Evolutionary conservation across 2,888 invertebrate genomes (phyloP).

Genomic region (Lissonota sp.): DNA sequence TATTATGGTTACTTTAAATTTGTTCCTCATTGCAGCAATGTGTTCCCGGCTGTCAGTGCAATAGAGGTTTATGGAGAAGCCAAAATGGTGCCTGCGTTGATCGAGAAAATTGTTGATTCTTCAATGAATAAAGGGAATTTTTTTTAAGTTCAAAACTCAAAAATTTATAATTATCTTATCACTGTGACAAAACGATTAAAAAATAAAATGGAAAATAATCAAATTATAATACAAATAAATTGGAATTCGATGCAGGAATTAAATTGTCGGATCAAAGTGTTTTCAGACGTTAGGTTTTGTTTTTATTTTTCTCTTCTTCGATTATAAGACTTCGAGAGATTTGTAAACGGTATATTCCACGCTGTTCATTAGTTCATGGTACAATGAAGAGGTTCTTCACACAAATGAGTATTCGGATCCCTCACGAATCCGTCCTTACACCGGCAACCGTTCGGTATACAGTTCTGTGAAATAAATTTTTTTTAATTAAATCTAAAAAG

Average conservation of each 20-base stretch:
- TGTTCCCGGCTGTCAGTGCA: constrained; percentile 17
- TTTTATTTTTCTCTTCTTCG: too few relatives aligned
- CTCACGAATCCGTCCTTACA: constrained; percentile 5
- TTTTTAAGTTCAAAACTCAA: too few relatives aligned
- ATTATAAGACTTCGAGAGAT: not conserved
- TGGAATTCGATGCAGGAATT: too few relatives aligned
- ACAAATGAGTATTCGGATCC: not conserved
- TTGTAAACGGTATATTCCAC: not conserved
- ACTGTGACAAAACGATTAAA: too few relatives aligned
- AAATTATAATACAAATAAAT: too few relatives aligned
- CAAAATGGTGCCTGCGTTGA: constrained; percentile 3
- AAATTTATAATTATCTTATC: too few relatives aligned
- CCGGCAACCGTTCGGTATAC: not conserved
- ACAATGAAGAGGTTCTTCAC: not conserved
- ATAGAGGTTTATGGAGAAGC: not conserved
- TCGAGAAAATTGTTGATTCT: not conserved
- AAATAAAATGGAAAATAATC: too few relatives aligned
- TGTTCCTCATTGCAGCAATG: constrained; percentile 13
- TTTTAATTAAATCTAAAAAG: not conserved
- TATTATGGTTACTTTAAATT: not conserved
- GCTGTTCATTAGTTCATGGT: not conserved
- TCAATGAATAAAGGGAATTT: too few relatives aligned
- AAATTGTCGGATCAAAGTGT: too few relatives aligned
- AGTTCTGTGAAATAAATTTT: not conserved
- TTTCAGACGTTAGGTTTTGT: too few relatives aligned